phyloP scores from a whole-genome alignment of 1,140 invertebrate genomes.

The Drosophila asahinai region DNA sequence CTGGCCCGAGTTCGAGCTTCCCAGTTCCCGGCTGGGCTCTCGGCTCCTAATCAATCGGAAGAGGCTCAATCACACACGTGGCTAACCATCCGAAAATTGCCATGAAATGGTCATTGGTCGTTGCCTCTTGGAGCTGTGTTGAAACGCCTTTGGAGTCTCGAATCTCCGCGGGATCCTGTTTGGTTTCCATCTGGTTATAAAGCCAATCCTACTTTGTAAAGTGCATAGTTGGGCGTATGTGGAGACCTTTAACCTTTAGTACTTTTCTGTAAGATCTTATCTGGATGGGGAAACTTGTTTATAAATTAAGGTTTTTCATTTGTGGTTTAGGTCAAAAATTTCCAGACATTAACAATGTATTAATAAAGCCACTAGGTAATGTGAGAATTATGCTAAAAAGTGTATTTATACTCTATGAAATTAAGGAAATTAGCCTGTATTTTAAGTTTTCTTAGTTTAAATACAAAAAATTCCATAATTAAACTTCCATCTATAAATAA shows the following conservation, averaged over 20 bases:
- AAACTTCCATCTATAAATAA: neutral
- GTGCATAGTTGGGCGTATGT: neutral
- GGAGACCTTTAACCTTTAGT: neutral
- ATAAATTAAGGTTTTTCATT: neutral
- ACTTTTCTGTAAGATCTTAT: neutral
- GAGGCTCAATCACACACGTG: slow-evolving; percentile 21
- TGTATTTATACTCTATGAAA: neutral
- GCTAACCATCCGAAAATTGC: slow-evolving; percentile 5
- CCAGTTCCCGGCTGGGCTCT: slow-evolving; percentile 10
- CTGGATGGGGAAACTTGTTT: neutral
- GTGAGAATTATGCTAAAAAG: no score
- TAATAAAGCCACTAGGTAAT: neutral
- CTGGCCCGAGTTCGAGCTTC: slow-evolving; percentile 6
- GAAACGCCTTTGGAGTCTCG: neutral
- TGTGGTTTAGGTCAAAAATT: neutral
- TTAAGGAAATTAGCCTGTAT: no score
- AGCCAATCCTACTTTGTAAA: slow-evolving; percentile 1
- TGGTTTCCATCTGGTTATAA: neutral
- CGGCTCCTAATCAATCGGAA: slow-evolving; percentile 24
- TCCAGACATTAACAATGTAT: neutral
- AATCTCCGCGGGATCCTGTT: slow-evolving; percentile 13
- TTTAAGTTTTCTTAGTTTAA: neutral
- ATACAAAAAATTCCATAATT: neutral
- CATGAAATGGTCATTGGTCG: neutral
- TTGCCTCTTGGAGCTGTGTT: neutral